Evolutionary conservation across 1,140 invertebrate genomes (phyloP).

Genomic region (Arctopsyche grandis): DNA sequence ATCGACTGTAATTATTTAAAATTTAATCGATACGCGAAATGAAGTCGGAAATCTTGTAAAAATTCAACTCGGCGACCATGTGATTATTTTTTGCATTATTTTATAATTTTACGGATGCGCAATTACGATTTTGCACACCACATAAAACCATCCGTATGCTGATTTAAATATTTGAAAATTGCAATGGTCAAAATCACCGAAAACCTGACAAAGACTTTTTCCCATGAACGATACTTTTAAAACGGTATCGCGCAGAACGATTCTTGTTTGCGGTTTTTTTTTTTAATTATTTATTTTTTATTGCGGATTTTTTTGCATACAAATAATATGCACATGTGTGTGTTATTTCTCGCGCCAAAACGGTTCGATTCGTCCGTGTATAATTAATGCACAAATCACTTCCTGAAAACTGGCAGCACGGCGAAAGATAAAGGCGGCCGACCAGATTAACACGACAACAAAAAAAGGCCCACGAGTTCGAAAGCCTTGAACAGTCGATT

Average conservation of each 20-base stretch:
- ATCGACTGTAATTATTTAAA: conserved; percentile 14
- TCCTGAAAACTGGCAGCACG: conserved; percentile 29
- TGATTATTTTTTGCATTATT: neutral
- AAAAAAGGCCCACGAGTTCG: conserved; percentile 29
- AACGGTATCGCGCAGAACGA: neutral
- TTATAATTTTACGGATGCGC: conserved; percentile 11
- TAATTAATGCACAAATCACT: conserved; percentile 40
- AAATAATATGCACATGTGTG: neutral
- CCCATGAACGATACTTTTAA: neutral
- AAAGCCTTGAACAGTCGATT: conserved; percentile 37
- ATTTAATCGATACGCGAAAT: conserved; percentile 4
- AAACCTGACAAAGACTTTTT: too few species aligned
- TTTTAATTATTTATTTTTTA: neutral
- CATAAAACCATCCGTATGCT: neutral
- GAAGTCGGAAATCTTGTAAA: neutral
- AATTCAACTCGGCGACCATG: neutral
- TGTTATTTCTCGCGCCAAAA: conserved; percentile 9
- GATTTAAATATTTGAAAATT: neutral
- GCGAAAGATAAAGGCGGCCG: conserved; percentile 26
- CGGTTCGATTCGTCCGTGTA: conserved; percentile 30
- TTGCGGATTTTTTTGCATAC: neutral
- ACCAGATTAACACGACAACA: neutral
- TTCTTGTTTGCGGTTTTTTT: neutral
- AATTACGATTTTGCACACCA: neutral
- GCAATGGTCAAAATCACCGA: neutral